Percentiles rank a stretch among this genome's conserved stretches.
Evolutionary conservation across 2,113 vertebrate genomes (phyloP).

Genomic region (Accipiter virgatus): DNA sequence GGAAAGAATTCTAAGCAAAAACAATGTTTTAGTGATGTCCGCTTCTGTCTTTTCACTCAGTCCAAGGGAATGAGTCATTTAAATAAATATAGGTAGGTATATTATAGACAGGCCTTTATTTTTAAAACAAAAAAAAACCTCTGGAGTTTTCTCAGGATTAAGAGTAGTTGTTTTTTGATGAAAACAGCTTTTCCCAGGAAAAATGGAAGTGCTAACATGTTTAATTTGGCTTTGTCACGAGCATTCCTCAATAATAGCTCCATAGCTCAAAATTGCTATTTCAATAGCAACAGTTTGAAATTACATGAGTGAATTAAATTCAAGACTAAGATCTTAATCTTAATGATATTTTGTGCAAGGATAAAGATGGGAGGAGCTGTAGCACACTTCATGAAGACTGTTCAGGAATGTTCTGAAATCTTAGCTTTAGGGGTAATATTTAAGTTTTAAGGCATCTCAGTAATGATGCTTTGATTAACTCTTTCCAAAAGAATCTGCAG

Average conservation of each 20-base stretch:
- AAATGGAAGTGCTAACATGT: background rate
- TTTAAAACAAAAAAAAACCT: background rate
- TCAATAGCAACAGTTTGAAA: background rate
- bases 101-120: background rate
- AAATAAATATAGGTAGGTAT: background rate
- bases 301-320: background rate
- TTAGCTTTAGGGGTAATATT: background rate
- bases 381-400: background rate
- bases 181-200: background rate
- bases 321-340: background rate
- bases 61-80: background rate
- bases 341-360: background rate
- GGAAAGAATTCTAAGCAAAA: background rate
- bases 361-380: background rate
- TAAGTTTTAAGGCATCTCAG: background rate
- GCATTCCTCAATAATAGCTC: background rate
- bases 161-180: background rate
- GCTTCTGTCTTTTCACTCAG: background rate
- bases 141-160: background rate
- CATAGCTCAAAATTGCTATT: background rate
- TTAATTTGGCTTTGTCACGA: background rate
- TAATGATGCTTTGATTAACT: background rate
- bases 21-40: background rate
- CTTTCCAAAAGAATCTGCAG: background rate
- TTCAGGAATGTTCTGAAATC: background rate